Evolutionary conservation across 2,888 invertebrate genomes (phyloP), one percentile per base, ranked within the genome.

Genomic region (Melangyna quadrimaculata): DNA sequence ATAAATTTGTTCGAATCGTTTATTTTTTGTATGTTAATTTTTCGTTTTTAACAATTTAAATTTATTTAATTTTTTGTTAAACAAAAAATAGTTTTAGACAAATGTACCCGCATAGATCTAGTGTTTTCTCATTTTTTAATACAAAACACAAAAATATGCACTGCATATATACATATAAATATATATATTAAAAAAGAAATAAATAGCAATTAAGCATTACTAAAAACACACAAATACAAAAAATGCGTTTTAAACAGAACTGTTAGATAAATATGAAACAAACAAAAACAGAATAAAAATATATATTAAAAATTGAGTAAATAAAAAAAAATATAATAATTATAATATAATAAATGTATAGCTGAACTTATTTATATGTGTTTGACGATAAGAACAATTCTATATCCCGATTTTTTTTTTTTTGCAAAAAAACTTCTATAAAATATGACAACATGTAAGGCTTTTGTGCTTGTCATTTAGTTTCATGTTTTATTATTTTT

Each of bases 111-210:
- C 53, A 19, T 69, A 80, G 61, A 35, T 53, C 35, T 61, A 69
- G 61, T 72, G 65, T 74, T 74, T 63, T 55, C 48, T 65, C 32
- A 37, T 53, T 63, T 78, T 53, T 57, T 29, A 72, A 51, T 67
- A 73, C 57, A 79, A 72, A 79, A 79, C 27, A 78, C 69, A 72
- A 51, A 79, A 51, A 61, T 79, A 72, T 61, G 67, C 74, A 80
- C 79, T 51, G 73, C 73, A 73, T 79, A 48, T 59, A 59, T 22
- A 48, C 35, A 45, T 51, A 57, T 65, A 29, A 19, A 24, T 29
- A 53, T n/a, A n/a, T n/a, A n/a, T n/a, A n/a, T 29, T 12, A 19
- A 29, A 27, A 53, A 53, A 12, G 1, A 32, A 63, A 43, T 10
- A 29, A n/a, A 37, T 67, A 51, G 43, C 45, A 69, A 69, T 32